Percentiles rank a stretch among this genome's conserved stretches.
Conservation (phyloP, 2,113 vertebrate species). For the Plecotus auritus region DNA sequence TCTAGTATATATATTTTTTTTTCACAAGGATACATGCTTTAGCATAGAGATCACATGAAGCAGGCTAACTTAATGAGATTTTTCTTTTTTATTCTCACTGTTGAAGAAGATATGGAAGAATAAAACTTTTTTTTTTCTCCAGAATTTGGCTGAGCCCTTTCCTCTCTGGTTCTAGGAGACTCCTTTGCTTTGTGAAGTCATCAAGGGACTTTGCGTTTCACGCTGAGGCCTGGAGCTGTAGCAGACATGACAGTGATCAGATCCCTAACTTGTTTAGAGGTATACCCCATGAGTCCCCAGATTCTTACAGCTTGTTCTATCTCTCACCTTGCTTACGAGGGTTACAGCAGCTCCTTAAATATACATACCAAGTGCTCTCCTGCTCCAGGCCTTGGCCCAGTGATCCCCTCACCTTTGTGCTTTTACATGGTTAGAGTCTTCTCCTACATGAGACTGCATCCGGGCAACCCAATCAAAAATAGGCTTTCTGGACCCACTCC, state of each 20-base stretch:
- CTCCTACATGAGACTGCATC: background rate
- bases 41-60: background rate
- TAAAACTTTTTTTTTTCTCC: background rate
- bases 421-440: background rate
- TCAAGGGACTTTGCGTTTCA: background rate
- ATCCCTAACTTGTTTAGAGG: background rate
- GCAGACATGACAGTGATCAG: background rate
- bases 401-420: background rate
- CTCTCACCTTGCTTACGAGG: background rate
- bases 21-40: background rate
- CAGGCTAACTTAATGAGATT: background rate
- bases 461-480: background rate
- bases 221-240: background rate
- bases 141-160: background rate
- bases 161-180: background rate
- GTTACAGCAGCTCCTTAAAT: background rate
- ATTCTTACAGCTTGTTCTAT: background rate
- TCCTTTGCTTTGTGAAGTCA: background rate
- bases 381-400: background rate
- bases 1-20: background rate
- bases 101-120: background rate
- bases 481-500: background rate
- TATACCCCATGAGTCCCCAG: background rate
- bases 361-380: background rate
- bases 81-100: background rate